A percentile compares a stretch with the other conserved stretches of the same genome.
Evolutionary conservation across 2,797 vertebrate genomes (phyloP).

Genomic region (Neomorphus geoffroyi): DNA sequence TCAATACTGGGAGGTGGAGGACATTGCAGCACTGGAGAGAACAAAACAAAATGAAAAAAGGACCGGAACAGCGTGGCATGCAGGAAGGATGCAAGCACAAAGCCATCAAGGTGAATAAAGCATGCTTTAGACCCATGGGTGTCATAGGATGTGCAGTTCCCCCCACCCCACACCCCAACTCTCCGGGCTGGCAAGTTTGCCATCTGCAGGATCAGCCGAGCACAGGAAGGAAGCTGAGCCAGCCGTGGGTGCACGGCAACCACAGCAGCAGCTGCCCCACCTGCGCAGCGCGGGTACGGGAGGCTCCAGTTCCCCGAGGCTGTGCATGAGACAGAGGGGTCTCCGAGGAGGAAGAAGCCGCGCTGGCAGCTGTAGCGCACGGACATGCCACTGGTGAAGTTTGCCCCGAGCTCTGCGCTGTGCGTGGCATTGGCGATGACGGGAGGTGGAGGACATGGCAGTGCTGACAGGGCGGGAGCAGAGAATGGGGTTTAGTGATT

Average conservation of each 20-base stretch:
- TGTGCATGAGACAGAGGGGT: conserved; percentile 33
- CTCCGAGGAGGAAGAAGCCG: conserved; percentile 59
- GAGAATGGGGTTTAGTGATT: rapidly evolving
- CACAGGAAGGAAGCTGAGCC: rapidly evolving
- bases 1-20: conserved; percentile 22
- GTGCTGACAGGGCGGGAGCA: not conserved
- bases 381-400: conserved; percentile 52
- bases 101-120: too few relatives aligned
- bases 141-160: too few relatives aligned
- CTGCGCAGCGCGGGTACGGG: conserved; percentile 51
- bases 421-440: conserved; percentile 48
- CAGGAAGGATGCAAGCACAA: not conserved
- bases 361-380: conserved; percentile 70
- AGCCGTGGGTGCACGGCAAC: not conserved
- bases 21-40: conserved; percentile 21
- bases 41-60: not conserved
- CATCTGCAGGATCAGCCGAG: not conserved
- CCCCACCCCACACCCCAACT: rapidly evolving
- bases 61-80: rapidly evolving
- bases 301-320: conserved; percentile 61
- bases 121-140: too few relatives aligned
- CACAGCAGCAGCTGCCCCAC: not conserved
- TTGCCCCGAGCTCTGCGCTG: not conserved
- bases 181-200: not conserved
- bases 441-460: conserved; percentile 55